These are phyloP conservation scores for Todiramphus chloris DNA, from an alignment of 2,113 vertebrate species.

Conservation along the genomic window DNA sequence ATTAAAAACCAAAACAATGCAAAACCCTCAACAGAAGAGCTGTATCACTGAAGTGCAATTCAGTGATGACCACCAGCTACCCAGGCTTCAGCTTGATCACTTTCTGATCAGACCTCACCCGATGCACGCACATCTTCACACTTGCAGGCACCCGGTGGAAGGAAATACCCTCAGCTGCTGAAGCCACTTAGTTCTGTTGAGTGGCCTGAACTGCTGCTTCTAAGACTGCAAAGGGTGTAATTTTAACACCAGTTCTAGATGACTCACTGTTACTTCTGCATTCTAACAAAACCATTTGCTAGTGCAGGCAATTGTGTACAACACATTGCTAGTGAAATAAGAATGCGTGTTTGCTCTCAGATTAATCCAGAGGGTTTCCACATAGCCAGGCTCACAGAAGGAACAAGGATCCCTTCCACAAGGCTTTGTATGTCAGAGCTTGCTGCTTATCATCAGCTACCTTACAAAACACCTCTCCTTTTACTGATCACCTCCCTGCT, in stretches of 20 bases:
- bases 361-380: not conserved
- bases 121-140: not conserved
- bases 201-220: not conserved
- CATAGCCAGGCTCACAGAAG: not conserved
- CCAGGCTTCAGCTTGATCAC: not conserved
- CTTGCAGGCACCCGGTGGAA: not conserved
- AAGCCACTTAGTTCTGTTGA: not conserved
- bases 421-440: not conserved
- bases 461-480: not conserved
- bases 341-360: not conserved
- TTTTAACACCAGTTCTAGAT: not conserved
- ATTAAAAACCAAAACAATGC: too few species aligned
- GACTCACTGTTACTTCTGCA: not conserved
- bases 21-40: too few species aligned
- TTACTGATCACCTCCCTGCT: not conserved
- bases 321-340: not conserved
- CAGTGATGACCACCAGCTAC: not conserved
- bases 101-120: not conserved
- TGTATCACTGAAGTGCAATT: not conserved
- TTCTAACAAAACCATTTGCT: conserved; percentile 43
- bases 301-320: not conserved
- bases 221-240: not conserved
- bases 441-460: not conserved
- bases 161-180: not conserved
- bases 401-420: not conserved